Percentiles rank a stretch among this genome's conserved stretches.
phyloP scores from a whole-genome alignment of 2,797 vertebrate genomes.

The Crocidura indochinensis region DNA sequence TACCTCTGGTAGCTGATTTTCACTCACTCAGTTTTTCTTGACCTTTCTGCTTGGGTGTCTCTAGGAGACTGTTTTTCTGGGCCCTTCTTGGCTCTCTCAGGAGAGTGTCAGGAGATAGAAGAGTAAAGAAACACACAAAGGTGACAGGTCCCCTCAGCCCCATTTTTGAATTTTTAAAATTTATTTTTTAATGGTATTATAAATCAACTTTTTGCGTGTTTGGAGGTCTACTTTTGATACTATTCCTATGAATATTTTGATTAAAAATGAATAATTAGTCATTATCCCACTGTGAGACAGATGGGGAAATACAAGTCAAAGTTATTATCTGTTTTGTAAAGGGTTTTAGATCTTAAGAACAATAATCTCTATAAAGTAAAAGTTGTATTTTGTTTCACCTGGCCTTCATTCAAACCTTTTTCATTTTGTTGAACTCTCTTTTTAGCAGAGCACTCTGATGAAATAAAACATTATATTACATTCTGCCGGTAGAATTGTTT shows the following conservation, averaged over 20 bases:
- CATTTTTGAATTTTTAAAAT: background rate
- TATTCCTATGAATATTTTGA: background rate
- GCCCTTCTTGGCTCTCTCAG: no score
- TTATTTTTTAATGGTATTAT: background rate
- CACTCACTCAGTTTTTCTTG: no score
- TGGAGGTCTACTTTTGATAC: background rate
- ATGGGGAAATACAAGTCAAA: constrained; percentile 31
- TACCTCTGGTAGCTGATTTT: no score
- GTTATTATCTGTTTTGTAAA: constrained; percentile 17
- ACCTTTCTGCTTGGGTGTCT: no score
- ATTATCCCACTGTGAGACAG: background rate
- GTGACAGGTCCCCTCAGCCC: no score
- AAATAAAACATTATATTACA: constrained; percentile 49
- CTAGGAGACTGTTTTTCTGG: no score
- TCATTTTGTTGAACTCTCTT: constrained; percentile 34
- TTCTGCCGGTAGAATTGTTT: constrained; percentile 26
- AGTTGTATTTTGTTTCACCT: constrained; percentile 40
- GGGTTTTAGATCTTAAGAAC: background rate
- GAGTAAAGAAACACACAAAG: no score
- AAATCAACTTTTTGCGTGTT: constrained; percentile 2
- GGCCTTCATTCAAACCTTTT: constrained; percentile 63
- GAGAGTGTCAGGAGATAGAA: no score
- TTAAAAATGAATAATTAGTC: background rate
- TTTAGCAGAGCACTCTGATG: constrained; percentile 47
- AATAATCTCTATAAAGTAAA: constrained; percentile 4